These are phyloP conservation scores for Hozukius guyotensis DNA, from an alignment of 2,797 vertebrate genomes.

Conservation along the genomic window DNA sequence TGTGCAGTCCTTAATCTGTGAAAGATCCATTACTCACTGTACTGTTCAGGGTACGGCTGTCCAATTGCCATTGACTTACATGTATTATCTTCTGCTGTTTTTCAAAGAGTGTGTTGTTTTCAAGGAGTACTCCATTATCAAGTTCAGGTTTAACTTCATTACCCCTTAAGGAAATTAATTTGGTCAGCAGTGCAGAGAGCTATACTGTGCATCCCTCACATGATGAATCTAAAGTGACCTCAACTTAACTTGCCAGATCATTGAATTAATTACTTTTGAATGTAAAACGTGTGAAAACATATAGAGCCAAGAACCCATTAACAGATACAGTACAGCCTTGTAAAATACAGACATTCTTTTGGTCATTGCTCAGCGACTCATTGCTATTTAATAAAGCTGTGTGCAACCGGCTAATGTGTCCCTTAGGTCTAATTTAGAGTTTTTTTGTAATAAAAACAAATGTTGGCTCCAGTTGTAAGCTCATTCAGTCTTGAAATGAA, in stretches of 20 bases:
- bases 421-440: conserved; percentile 36
- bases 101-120: background rate
- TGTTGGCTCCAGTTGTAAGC: conserved; percentile 52
- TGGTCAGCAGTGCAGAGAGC: background rate
- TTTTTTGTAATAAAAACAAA: conserved; percentile 70
- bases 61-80: background rate
- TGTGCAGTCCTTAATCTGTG: conserved; percentile 22
- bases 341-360: conserved; percentile 14
- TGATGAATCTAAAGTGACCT: background rate
- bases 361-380: conserved; percentile 33
- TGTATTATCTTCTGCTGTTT: background rate
- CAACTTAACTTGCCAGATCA: background rate
- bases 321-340: background rate
- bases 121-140: background rate
- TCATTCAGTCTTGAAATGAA: conserved; percentile 57
- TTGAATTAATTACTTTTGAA: background rate
- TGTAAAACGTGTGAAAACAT: background rate
- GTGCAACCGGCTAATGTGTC: conserved; percentile 40
- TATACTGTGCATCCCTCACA: background rate
- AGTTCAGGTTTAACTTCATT: background rate
- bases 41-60: conserved; percentile 10
- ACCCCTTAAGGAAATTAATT: background rate
- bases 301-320: background rate
- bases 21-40: conserved; percentile 30
- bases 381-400: conserved; percentile 54